Base-by-base conservation (phyloP, 2,113 vertebrate genomes). In the Saccopteryx bilineata region DNA sequence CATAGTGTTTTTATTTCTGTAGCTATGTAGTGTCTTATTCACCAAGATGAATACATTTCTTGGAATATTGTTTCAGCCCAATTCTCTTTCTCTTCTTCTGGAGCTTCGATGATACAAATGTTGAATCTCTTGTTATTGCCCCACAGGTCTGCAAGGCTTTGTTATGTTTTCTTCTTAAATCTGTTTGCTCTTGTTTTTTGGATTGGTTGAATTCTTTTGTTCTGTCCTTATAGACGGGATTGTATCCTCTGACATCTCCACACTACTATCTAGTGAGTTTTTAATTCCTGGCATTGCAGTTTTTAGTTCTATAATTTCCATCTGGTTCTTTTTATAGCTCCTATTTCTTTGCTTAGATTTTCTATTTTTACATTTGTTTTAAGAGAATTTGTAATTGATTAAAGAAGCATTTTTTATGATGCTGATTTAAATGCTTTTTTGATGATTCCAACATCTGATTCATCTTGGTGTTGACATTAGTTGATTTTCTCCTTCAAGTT, bases 341-440 rank as follows among this genome's bases (percentile, higher is more conserved):
- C 4, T 87, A 2, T 80, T 85, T 66, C 31, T 81, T 94, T 90
- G 23, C 26, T 82, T 90, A 79, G 15, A 31, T 83, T 18, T 75
- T 92, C 5, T 48, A 9, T 56, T 74, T 82, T 92, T 68, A 50
- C 46, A 75, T 60, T 85, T 93, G 5, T 91, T 85, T 85, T 69
- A 72, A 52, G 48, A 85, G 5, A 91, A 66, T 89, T 91, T 81
- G 21, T 94, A 71, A 84, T 66, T 24, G 23, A 61, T 94, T 46
- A 7, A 63, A 21, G 50, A 96, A 69, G 18, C 5, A 58, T 92
- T 94, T 97, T 97, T 74, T 90, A 23, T 10, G 24, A n/a, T 66
- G 19, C 9, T 46, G 58, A 10, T 74, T 79, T 86, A 79, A 82
- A 28, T 52, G 11, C 52, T 83, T 86, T 50, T 52, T 5, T 68